Evolutionary conservation across 2,113 vertebrate genomes (phyloP).

Genomic region (Patagioenas fasciata): DNA sequence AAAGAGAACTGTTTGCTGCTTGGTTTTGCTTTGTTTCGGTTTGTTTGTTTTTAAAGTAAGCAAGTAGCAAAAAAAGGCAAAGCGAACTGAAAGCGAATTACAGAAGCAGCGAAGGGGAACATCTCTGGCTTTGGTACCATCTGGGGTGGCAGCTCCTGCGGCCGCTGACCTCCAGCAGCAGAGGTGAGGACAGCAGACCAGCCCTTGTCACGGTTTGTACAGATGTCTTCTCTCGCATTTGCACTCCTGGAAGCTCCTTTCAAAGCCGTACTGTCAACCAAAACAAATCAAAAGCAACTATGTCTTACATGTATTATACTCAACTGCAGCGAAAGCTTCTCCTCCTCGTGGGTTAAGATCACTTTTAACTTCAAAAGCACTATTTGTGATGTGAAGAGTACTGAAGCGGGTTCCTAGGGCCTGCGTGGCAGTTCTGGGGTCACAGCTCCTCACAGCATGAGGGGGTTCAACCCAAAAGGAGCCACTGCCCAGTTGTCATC

Average conservation of each 20-base stretch:
- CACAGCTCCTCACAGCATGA: rapidly evolving
- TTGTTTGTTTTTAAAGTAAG: neutral
- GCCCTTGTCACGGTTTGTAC: neutral
- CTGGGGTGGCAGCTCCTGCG: neutral
- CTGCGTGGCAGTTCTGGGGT: neutral
- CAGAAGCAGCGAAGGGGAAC: neutral
- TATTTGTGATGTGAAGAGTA: rapidly evolving
- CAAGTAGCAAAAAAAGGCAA: neutral
- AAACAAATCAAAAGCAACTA: neutral
- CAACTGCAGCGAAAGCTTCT: neutral
- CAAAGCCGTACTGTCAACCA: neutral
- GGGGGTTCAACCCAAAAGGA: neutral
- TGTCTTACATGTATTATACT: neutral
- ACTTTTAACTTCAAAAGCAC: neutral
- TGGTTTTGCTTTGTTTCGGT: too few species aligned
- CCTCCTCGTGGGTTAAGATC: neutral
- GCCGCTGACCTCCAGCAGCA: rapidly evolving
- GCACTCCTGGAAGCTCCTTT: neutral
- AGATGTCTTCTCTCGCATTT: too few species aligned
- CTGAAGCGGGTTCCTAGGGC: too few species aligned
- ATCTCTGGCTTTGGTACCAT: neutral
- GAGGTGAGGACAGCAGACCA: neutral
- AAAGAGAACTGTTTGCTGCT: neutral
- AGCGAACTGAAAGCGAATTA: neutral
- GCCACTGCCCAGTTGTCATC: neutral